These are phyloP conservation scores for Drosophila testacea DNA, from an alignment of 2,888 invertebrate species.

Conservation along the genomic window DNA sequence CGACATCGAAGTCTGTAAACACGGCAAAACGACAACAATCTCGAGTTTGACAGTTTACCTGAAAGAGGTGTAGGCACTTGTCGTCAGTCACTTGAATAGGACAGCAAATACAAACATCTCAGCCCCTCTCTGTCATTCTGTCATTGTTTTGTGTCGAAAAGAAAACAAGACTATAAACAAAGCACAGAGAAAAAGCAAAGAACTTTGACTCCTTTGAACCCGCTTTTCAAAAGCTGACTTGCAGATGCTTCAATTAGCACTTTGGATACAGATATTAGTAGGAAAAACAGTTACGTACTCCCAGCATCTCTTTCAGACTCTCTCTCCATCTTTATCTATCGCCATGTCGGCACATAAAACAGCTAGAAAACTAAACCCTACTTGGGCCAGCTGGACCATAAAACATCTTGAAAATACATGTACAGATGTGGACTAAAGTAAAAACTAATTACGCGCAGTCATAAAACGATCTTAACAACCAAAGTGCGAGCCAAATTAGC, in stretches of 20 bases:
- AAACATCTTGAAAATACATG: constrained; percentile 45
- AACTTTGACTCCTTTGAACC: constrained; percentile 66
- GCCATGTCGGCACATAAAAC: constrained; percentile 42
- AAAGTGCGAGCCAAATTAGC: constrained; percentile 61
- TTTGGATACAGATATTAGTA: constrained; percentile 78
- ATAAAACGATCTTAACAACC: constrained; percentile 50
- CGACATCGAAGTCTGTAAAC: constrained; percentile 74
- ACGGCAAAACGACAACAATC: constrained; percentile 49
- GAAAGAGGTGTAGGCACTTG: constrained; percentile 81
- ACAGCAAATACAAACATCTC: background rate
- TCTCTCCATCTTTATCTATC: background rate
- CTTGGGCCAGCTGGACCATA: constrained; percentile 39
- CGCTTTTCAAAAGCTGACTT: constrained; percentile 9
- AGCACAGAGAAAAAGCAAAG: constrained; percentile 54
- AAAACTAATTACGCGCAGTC: constrained; percentile 73
- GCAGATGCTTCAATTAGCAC: constrained; percentile 75
- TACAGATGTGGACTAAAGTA: constrained; percentile 53
- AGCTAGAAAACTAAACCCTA: constrained; percentile 29
- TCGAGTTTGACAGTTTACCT: constrained; percentile 76
- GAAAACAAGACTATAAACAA: constrained; percentile 51
- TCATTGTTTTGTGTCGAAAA: background rate
- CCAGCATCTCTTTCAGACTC: constrained; percentile 27
- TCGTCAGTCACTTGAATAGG: constrained; percentile 63
- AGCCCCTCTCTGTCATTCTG: accelerated
- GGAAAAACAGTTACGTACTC: constrained; percentile 65